Percentiles rank a stretch among this genome's conserved stretches.
Evolutionary conservation across 2,888 invertebrate species (phyloP).

Genomic region (Agonopterix arenella): DNA sequence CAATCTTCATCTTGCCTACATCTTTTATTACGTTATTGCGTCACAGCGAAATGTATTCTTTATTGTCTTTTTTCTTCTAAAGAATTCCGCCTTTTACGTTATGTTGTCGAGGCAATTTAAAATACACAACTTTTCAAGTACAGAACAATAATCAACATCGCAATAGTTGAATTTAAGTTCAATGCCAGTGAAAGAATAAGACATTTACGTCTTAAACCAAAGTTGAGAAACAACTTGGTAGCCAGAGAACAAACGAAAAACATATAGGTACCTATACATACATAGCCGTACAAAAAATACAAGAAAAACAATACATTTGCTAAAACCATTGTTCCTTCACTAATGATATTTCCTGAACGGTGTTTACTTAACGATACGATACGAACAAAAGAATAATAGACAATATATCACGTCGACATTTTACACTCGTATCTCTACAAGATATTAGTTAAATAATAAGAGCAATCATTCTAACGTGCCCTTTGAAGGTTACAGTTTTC

Average conservation of each 20-base stretch:
- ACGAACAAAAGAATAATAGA: conserved; percentile 31
- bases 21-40: conserved; percentile 2
- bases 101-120: not conserved
- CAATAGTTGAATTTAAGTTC: no score
- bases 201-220: no score
- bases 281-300: conserved; percentile 12
- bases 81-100: not conserved
- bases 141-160: no score
- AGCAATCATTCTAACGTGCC: not conserved
- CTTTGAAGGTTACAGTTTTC: not conserved
- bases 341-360: conserved; percentile 30
- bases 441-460: not conserved
- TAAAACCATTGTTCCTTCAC: conserved; percentile 33
- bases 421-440: not conserved
- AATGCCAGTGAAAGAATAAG: no score
- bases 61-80: not conserved
- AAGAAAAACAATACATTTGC: conserved; percentile 32
- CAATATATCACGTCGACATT: conserved; percentile 18
- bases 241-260: no score
- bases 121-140: no score
- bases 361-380: conserved; percentile 15
- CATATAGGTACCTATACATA: not conserved
- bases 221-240: no score
- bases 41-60: conserved; percentile 1
- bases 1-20: conserved; percentile 12